phyloP scores from a whole-genome alignment of 2,888 invertebrate genomes.

The Carpatolechia fugitivella region DNA sequence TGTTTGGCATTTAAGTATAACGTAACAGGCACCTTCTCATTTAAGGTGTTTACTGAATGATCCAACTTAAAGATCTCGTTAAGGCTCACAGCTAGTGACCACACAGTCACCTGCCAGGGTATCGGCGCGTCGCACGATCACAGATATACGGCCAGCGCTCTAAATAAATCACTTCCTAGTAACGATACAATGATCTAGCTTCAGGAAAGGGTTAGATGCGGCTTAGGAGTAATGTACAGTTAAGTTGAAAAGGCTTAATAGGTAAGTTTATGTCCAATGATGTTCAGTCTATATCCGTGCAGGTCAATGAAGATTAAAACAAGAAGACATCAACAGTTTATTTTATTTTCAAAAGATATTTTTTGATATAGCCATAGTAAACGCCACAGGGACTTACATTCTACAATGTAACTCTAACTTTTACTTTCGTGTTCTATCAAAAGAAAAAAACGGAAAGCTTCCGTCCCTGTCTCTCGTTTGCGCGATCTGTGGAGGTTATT shows the following conservation, averaged over 20 bases:
- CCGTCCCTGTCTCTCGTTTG: neutral
- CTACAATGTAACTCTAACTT: too few species aligned
- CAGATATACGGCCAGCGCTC: slow-evolving; percentile 64
- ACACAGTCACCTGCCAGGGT: slow-evolving; percentile 37
- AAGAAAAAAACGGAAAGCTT: too few species aligned
- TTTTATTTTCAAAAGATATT: too few species aligned
- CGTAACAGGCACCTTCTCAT: too few species aligned
- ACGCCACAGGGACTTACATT: too few species aligned
- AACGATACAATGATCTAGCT: slow-evolving; percentile 49
- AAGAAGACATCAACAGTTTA: too few species aligned
- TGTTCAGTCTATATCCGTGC: neutral
- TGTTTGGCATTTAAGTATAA: too few species aligned
- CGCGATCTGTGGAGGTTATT: slow-evolving; percentile 24
- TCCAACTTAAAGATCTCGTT: neutral
- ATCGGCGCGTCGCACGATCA: slow-evolving; percentile 55
- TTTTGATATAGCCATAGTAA: too few species aligned
- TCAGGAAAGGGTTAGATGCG: slow-evolving; percentile 24
- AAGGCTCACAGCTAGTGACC: slow-evolving; percentile 30
- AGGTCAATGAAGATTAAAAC: too few species aligned
- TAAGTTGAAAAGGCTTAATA: neutral
- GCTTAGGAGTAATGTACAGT: too few species aligned
- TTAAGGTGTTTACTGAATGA: too few species aligned
- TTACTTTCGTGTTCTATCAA: too few species aligned
- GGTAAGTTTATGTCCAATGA: neutral
- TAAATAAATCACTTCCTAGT: slow-evolving; percentile 75